Evolutionary conservation across 2,113 vertebrate species (phyloP).

Genomic region (Agapornis roseicollis): DNA sequence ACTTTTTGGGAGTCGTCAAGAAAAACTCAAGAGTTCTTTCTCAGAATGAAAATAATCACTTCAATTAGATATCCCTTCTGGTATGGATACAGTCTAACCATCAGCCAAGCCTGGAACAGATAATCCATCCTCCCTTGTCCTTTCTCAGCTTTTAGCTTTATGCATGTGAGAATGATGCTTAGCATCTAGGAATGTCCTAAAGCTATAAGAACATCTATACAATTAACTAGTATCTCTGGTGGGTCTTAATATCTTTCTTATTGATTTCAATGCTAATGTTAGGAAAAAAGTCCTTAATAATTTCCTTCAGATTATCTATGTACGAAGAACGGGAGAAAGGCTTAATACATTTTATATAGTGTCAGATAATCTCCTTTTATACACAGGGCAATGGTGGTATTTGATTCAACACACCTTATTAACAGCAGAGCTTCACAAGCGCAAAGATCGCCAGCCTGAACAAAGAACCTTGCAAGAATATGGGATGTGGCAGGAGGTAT

Average conservation of each 20-base stretch:
- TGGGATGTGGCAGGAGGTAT: neutral
- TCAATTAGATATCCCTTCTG: slow-evolving; percentile 36
- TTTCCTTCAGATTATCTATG: neutral
- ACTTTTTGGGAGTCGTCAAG: slow-evolving; percentile 16
- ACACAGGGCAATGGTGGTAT: neutral
- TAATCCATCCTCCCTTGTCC: neutral
- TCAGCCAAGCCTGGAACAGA: slow-evolving; percentile 20
- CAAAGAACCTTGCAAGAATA: neutral
- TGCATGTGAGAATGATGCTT: neutral
- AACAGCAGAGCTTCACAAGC: neutral
- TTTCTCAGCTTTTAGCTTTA: slow-evolving; percentile 12
- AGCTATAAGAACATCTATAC: neutral
- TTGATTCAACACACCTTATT: neutral
- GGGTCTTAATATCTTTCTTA: neutral
- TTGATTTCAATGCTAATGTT: neutral
- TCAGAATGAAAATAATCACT: slow-evolving; percentile 26
- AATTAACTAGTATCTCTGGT: neutral
- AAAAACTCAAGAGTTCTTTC: neutral
- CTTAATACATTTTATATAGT: neutral
- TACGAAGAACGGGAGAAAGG: neutral
- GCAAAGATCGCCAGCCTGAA: neutral
- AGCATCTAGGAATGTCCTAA: neutral
- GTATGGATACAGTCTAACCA: slow-evolving; percentile 5
- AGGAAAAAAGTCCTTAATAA: neutral
- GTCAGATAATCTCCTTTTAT: neutral